phyloP scores from a whole-genome alignment of 35 echinoderm and acorn worm species.

The Stichopus chloronotus region DNA sequence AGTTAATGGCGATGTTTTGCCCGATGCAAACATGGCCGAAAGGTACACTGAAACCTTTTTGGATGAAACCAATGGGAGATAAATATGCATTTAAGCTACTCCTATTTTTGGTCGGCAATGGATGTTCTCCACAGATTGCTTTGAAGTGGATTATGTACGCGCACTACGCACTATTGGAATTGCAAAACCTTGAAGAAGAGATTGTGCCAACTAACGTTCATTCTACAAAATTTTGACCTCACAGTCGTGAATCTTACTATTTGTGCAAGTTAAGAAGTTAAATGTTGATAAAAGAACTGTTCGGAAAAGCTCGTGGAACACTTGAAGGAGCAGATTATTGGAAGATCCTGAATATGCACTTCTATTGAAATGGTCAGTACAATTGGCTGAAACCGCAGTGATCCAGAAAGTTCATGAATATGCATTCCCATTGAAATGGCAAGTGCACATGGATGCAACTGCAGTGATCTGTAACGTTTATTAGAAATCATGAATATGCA shows the following conservation, averaged over 20 bases:
- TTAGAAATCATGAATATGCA: no score
- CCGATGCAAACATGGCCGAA: constrained; percentile 10
- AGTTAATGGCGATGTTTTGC: neutral
- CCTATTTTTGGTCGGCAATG: neutral
- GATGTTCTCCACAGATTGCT: neutral
- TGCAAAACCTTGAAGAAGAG: constrained; percentile 2
- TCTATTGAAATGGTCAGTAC: neutral
- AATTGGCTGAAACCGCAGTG: neutral
- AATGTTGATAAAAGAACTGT: no score
- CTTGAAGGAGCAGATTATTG: neutral
- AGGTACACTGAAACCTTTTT: neutral
- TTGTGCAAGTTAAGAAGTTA: no score
- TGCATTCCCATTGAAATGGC: neutral
- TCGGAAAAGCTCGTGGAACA: neutral
- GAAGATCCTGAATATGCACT: neutral
- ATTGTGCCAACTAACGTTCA: neutral
- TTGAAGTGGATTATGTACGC: constrained; percentile 1
- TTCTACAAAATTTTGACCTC: neutral
- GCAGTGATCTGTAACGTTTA: no score
- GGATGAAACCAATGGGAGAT: neutral
- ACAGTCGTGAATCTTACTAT: neutral
- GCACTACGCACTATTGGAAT: neutral
- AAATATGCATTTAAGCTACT: constrained; percentile 3
- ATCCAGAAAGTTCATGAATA: constrained; percentile 16
- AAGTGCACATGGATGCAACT: no score